These are phyloP conservation scores for Myotis findleyi DNA, from an alignment of 2,797 vertebrate species.

Conservation along the genomic window DNA sequence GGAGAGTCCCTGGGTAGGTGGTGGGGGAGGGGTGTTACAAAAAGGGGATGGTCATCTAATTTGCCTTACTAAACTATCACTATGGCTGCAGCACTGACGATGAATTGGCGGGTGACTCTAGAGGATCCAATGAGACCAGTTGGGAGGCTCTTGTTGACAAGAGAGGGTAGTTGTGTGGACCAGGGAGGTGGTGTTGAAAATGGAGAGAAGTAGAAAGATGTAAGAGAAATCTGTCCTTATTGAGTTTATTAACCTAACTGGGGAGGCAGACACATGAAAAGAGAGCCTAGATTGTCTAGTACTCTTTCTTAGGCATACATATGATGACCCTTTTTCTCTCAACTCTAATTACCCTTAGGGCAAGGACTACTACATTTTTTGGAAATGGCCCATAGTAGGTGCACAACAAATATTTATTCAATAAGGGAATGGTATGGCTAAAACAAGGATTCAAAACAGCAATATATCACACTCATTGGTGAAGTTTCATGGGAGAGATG, in stretches of 20 bases:
- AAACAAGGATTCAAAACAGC: background rate
- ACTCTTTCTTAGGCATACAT: background rate
- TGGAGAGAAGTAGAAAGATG: background rate
- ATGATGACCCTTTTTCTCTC: background rate
- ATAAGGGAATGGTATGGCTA: background rate
- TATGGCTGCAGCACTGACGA: background rate
- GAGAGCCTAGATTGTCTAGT: background rate
- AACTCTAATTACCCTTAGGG: background rate
- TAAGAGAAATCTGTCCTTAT: background rate
- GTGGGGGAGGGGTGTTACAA: background rate
- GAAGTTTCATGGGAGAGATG: background rate
- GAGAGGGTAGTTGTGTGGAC: background rate
- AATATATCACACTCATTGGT: background rate
- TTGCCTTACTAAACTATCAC: background rate
- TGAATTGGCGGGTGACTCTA: background rate
- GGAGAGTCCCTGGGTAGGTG: background rate
- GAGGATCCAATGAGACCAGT: background rate
- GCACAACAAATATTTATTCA: background rate
- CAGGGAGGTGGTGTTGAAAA: constrained; percentile 40
- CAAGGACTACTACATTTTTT: background rate
- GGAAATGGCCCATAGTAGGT: background rate
- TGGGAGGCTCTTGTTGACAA: constrained; percentile 10
- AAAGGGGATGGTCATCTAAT: background rate
- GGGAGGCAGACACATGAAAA: background rate
- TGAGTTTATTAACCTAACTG: background rate